These are phyloP conservation scores for Hyppa rectilinea DNA, from an alignment of 2,888 invertebrate genomes.

Conservation along the genomic window DNA sequence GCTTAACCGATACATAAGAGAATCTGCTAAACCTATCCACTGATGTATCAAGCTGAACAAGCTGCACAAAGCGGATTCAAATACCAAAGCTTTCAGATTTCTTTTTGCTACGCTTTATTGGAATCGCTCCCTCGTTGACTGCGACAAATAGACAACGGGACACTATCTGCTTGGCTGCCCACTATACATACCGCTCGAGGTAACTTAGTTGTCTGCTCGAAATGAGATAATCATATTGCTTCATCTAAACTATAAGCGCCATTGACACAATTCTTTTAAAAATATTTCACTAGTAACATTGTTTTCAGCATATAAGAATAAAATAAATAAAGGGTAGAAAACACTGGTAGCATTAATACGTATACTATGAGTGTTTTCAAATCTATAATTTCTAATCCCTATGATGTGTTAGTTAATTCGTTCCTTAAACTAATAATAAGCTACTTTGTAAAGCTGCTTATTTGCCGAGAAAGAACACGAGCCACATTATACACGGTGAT, in stretches of 20 bases:
- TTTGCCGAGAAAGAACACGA: slow-evolving; percentile 4
- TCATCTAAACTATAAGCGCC: not conserved
- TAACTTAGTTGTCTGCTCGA: slow-evolving; percentile 4
- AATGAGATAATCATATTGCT: not conserved
- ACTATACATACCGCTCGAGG: not conserved
- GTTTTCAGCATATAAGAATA: not conserved
- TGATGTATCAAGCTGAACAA: slow-evolving; percentile 18
- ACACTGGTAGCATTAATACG: no score
- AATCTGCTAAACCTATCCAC: not conserved
- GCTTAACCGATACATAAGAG: not conserved
- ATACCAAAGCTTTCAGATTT: slow-evolving; percentile 19
- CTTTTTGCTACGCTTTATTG: slow-evolving; percentile 40
- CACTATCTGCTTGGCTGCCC: slow-evolving; percentile 29
- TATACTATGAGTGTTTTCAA: not conserved
- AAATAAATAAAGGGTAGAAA: not conserved
- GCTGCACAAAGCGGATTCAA: slow-evolving; percentile 41
- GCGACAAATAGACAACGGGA: slow-evolving; percentile 24
- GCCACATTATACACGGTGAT: not conserved
- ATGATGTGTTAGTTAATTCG: not conserved
- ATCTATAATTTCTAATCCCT: not conserved
- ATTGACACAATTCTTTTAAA: not conserved
- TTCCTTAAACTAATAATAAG: slow-evolving; percentile 1
- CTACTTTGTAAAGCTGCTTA: slow-evolving; percentile 3
- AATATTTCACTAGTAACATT: not conserved
- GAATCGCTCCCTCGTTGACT: slow-evolving; percentile 5